Evolutionary conservation across 2,888 invertebrate genomes (phyloP).

Genomic region (Lepidocyrtinus sp.): DNA sequence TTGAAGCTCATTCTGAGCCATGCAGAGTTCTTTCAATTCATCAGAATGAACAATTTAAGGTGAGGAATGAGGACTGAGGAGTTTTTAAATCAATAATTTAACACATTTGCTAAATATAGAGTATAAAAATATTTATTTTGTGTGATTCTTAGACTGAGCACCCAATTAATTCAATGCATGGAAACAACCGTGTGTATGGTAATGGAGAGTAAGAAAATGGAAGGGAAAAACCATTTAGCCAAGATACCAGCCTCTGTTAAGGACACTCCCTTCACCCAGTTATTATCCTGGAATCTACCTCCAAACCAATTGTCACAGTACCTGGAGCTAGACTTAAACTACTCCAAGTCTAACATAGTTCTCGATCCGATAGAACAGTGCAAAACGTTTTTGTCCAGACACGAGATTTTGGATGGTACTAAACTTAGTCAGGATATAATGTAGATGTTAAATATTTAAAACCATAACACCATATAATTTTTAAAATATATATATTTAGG

Average conservation of each 20-base stretch:
- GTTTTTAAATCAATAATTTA: not conserved
- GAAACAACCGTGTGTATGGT: not conserved
- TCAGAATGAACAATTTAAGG: slow-evolving; percentile 44
- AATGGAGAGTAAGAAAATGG: not conserved
- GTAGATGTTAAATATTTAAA: not conserved
- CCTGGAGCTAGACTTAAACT: not conserved
- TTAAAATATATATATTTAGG: not conserved
- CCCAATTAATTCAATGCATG: slow-evolving; percentile 20
- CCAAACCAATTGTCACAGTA: not conserved
- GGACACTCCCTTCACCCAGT: too few species aligned
- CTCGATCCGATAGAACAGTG: not conserved
- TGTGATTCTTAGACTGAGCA: slow-evolving; percentile 13
- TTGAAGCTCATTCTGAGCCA: slow-evolving; percentile 40
- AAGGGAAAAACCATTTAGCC: not conserved
- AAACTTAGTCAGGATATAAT: not conserved
- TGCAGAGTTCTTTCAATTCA: slow-evolving; percentile 44
- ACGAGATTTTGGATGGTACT: slow-evolving; percentile 4
- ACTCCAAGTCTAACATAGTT: not conserved
- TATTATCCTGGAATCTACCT: not conserved
- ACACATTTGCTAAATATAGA: not conserved
- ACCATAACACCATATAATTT: not conserved
- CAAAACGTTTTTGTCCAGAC: not conserved
- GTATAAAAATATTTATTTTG: not conserved
- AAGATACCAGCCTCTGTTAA: not conserved
- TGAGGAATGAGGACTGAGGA: not conserved